phyloP scores from a whole-genome alignment of 2,797 vertebrate species.

The Pempheris klunzingeri region DNA sequence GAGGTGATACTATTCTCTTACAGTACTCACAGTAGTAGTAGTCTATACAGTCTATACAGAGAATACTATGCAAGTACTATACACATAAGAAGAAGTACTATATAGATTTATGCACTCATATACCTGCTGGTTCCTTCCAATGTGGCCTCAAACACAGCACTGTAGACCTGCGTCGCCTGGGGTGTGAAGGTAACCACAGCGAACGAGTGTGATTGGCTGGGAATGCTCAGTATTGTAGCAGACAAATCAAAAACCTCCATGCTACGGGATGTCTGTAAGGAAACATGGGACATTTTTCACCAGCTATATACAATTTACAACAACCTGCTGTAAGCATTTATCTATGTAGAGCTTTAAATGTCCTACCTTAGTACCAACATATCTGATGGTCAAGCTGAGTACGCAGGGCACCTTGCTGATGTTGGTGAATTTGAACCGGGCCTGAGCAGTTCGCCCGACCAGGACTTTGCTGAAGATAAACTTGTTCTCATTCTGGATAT shows the following conservation, averaged over 20 bases:
- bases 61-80: no score
- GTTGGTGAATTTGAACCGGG: slow-evolving; percentile 91
- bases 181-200: slow-evolving; percentile 73
- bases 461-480: slow-evolving; percentile 91
- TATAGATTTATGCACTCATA: not conserved
- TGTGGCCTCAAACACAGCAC: slow-evolving; percentile 66
- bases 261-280: slow-evolving; percentile 38
- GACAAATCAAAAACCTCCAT: slow-evolving; percentile 67
- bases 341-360: not conserved
- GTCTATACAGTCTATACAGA: not conserved
- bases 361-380: slow-evolving; percentile 82
- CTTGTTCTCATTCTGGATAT: slow-evolving; percentile 89
- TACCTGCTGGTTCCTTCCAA: slow-evolving; percentile 64
- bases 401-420: slow-evolving; percentile 86
- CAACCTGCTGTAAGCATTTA: not conserved
- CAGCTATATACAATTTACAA: not conserved
- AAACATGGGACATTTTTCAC: not conserved
- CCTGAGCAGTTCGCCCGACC: slow-evolving; percentile 84
- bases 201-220: slow-evolving; percentile 66
- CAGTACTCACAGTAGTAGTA: not conserved
- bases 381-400: slow-evolving; percentile 81
- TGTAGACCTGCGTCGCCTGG: slow-evolving; percentile 63
- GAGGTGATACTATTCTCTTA: not conserved
- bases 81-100: no score
- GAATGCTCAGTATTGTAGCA: slow-evolving; percentile 58